Conservation (phyloP, 2,888 invertebrate genomes). For the Elgonia sp. region DNA sequence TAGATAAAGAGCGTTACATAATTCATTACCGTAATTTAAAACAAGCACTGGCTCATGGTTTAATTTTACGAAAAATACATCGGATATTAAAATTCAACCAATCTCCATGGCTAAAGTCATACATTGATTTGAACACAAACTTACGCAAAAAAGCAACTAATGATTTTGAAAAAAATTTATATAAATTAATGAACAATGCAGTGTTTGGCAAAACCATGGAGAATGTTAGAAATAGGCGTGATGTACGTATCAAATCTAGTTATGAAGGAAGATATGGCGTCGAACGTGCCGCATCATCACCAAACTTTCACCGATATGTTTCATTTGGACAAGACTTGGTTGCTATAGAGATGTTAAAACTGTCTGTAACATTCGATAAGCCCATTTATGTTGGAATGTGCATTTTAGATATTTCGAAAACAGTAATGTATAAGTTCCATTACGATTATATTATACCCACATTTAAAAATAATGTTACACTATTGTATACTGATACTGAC, state of each 20-base stretch:
- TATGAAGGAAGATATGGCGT: background rate
- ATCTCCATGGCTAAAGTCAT: slow-evolving; percentile 77
- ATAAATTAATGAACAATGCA: background rate
- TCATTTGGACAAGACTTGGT: background rate
- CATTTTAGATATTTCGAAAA: background rate
- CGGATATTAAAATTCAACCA: slow-evolving; percentile 82
- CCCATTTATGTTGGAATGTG: background rate
- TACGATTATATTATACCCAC: background rate
- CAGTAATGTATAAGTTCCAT: background rate
- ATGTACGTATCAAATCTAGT: background rate
- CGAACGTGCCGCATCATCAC: background rate
- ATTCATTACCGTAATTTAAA: slow-evolving; percentile 83
- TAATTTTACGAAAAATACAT: slow-evolving; percentile 78
- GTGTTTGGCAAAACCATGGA: no score
- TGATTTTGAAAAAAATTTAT: background rate
- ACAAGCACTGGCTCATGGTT: slow-evolving; percentile 77
- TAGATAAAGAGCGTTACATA: slow-evolving; percentile 73
- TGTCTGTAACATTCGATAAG: background rate
- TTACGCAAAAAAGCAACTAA: slow-evolving; percentile 70
- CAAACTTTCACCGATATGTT: background rate
- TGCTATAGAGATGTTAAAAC: background rate
- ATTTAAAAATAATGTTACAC: background rate
- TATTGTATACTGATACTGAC: background rate
- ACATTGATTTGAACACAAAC: slow-evolving; percentile 79
- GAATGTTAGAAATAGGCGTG: background rate